Base-by-base conservation (phyloP, 1,140 invertebrate genomes). In the Leptinotarsa undecemlineata region DNA sequence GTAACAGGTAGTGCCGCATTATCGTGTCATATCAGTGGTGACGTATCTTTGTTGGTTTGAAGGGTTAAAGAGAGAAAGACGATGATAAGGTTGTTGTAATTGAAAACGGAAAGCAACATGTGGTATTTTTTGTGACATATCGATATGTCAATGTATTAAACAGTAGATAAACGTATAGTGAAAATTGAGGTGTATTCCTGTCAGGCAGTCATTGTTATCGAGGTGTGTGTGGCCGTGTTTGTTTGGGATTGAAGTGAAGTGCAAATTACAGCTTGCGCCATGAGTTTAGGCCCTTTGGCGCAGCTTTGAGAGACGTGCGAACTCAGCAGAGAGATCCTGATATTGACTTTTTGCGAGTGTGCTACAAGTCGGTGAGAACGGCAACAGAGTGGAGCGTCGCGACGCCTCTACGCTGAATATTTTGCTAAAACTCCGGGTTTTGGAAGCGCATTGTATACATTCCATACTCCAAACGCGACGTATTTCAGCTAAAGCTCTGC, bases 81-180 rank as follows among this genome's bases (percentile, higher is more conserved):
- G 19, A 14, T 48, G 61, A 70, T 66, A 68, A 60, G 63, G 48
- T 26, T 71, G 69, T 61, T 60, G 2, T 60, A 74, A 62, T 57
- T 71, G 64, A 69, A 63, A 75, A 74, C 77, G 71, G 73, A 57
- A 78, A 78, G 79, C 80, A 81, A 81, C 80, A 81, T 81, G 80
- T 81, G 80, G 74, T 78, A 64, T 73, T 78, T 57, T 80, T 72
- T 78, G 68, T 72, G 73, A 76, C 74, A 71, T 80, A 81, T 81
- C 72, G 80, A 81, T 81, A 77, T 80, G 80, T 81, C 78, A 81
- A 79, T 74, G 72, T 21, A 75, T 68, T 47, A 72, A 62, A 68
- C 17, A 61, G 71, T 51, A 33, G 74, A 72, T 73, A 73, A 67
- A 67, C 62, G 71, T 64, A n/a, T n/a, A 48, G 42, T 11, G 42